Base-by-base conservation (phyloP, 1,140 invertebrate genomes). In the Drosophila murphyi region DNA sequence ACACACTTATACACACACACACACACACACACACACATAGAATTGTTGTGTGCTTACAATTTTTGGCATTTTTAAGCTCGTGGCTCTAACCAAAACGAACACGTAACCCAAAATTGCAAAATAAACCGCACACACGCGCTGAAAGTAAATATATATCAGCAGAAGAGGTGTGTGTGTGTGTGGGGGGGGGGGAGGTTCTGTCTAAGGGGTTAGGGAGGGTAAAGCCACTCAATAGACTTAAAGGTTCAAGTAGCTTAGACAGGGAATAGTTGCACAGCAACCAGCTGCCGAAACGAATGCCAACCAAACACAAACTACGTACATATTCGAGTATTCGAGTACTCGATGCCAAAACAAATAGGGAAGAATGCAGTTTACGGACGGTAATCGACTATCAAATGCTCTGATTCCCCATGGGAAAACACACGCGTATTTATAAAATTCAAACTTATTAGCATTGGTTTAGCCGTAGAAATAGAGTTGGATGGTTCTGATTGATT, bases 71-170 rank as follows among this genome's bases (percentile, higher is more conserved):
- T 72, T 80, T 77, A 70, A 69, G 73, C 56, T 47, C 32, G 55
- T 37, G 63, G 32, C 55, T 45, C 76, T 60, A 72, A 43, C 50
- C 80, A 67, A 72, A 20, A 67, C 68, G 51, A 85, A 87, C 82
- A 87, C 82, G 82, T 87, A 87, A 87, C 82, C 76, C 59, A 79
- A 87, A 87, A 87, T 87, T 87, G 69, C 79, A 60, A 76, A 87
- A 87, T 87, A 87, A 87, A 74, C 82, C 79, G 72, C 82, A 87
- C 78, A 72, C 76, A 78, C 80, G 52, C 62, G 41, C 12, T 59
- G 67, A 56, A 60, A 56, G 41, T 52, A 50, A 62, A 45, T 37
- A 31, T 12, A 4, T 32, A 31, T 20, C 39, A n/a, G 39, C n/a
- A n/a, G 39, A 43, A n/a, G 39, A 10, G 10, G 39, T 41, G 7